These are phyloP conservation scores for Hippotragus niger DNA, from an alignment of 2,113 vertebrate species.

Conservation along the genomic window DNA sequence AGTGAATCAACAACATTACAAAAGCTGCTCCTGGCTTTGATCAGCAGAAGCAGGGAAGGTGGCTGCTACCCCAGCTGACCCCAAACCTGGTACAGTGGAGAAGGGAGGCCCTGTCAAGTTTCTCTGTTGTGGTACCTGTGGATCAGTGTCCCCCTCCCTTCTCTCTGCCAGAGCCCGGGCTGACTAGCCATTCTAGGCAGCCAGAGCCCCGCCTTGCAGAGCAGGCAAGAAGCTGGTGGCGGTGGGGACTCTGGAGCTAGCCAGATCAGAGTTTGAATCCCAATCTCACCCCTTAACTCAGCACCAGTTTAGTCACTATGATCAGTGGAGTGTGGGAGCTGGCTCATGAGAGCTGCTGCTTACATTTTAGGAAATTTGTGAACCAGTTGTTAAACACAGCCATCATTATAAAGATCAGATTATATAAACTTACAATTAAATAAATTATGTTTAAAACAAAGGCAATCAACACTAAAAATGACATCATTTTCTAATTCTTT, in stretches of 20 bases:
- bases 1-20: not conserved
- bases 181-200: not conserved
- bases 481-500: not conserved
- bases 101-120: not conserved
- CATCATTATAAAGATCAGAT: not conserved
- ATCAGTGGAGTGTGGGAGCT: accelerated
- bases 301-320: accelerated
- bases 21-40: not conserved
- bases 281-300: not conserved
- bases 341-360: not conserved
- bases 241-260: not conserved
- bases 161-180: not conserved
- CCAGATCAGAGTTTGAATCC: not conserved
- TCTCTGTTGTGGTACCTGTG: not conserved
- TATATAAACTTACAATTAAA: not conserved
- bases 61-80: not conserved
- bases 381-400: not conserved
- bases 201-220: not conserved
- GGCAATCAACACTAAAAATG: not conserved
- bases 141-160: not conserved
- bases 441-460: constrained; percentile 11
- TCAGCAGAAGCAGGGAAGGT: not conserved
- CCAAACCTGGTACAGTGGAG: not conserved
- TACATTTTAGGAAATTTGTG: not conserved
- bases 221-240: not conserved